These are phyloP conservation scores for Mesembrinibis cayennensis DNA, from an alignment of 2,113 vertebrate species.

Conservation along the genomic window DNA sequence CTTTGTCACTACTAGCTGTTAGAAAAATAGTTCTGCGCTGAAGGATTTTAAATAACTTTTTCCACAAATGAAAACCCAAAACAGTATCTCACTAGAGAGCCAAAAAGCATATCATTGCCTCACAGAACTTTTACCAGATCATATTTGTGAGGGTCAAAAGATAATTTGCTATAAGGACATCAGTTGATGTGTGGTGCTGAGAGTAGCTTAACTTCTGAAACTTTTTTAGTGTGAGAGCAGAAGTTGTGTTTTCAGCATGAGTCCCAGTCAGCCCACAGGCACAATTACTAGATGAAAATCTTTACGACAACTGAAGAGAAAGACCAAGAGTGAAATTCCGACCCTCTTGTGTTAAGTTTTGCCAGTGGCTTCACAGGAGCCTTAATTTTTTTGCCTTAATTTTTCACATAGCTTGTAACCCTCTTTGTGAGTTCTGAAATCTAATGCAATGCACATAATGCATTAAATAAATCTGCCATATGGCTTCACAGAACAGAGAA, in stretches of 20 bases:
- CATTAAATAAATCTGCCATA: slow-evolving; percentile 11
- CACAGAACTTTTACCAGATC: not conserved
- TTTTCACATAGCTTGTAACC: not conserved
- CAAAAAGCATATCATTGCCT: not conserved
- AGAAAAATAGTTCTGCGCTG: not conserved
- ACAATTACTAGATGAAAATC: slow-evolving; percentile 45
- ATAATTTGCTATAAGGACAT: not conserved
- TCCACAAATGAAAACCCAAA: not conserved
- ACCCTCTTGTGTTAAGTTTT: slow-evolving; percentile 4
- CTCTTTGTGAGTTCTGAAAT: not conserved
- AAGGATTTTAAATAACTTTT: not conserved
- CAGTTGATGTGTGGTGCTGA: not conserved
- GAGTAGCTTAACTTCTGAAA: not conserved
- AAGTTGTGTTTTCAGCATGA: not conserved
- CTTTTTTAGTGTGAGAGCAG: not conserved
- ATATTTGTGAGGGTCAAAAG: not conserved
- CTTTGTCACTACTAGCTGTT: not conserved
- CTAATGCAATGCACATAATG: not conserved
- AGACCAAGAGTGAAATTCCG: not conserved
- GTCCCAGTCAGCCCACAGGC: not conserved
- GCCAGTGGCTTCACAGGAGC: not conserved
- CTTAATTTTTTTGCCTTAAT: not conserved
- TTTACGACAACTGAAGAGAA: not conserved
- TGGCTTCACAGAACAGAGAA: not conserved
- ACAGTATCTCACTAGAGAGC: not conserved